Evolutionary conservation across 1,140 invertebrate genomes (phyloP).

Genomic region (Pachypsylla venusta): DNA sequence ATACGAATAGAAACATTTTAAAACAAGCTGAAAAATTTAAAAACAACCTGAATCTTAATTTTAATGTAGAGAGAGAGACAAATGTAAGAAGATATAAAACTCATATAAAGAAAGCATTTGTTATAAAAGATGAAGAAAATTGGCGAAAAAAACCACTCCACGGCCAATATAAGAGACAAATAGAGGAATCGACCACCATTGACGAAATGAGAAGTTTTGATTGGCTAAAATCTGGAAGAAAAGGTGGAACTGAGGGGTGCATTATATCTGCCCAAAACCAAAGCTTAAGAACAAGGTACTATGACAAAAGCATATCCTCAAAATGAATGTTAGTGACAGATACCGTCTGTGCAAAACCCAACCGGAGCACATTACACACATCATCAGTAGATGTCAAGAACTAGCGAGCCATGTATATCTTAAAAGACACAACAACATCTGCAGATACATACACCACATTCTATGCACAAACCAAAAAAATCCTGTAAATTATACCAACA

Average conservation of each 20-base stretch:
- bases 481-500: neutral
- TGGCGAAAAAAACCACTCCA: neutral
- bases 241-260: neutral
- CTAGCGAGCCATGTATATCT: neutral
- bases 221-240: neutral
- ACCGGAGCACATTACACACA: neutral
- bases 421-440: neutral
- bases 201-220: neutral
- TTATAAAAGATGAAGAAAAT: neutral
- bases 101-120: neutral
- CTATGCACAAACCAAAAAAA: neutral
- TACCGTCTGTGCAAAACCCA: neutral
- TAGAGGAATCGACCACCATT: neutral
- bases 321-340: neutral
- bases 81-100: neutral
- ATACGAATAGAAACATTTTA: neutral
- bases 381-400: neutral
- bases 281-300: neutral
- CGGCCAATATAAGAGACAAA: neutral
- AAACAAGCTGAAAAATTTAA: neutral
- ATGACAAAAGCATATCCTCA: neutral
- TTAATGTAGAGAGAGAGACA: neutral
- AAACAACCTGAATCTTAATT: neutral
- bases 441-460: neutral
- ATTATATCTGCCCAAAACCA: constrained; percentile 1